phyloP scores from a whole-genome alignment of 2,797 vertebrate species.

The Pygocentrus nattereri region DNA sequence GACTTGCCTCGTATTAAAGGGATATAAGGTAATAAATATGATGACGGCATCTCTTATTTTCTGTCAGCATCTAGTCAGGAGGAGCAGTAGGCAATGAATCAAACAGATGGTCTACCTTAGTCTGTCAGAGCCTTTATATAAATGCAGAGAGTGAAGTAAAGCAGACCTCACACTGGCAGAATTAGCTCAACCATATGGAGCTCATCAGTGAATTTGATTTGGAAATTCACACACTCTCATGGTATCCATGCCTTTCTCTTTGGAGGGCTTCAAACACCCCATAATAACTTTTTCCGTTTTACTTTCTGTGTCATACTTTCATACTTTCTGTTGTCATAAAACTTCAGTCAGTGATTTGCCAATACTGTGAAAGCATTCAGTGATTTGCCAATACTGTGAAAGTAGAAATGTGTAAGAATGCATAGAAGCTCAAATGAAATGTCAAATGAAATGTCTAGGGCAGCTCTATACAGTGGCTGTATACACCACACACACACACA shows the following conservation, averaged over 20 bases:
- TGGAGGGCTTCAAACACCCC: too few species aligned
- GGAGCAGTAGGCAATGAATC: not conserved
- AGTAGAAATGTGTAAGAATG: too few species aligned
- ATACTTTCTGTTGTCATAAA: not conserved
- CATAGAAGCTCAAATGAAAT: too few species aligned
- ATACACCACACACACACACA: too few species aligned
- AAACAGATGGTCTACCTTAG: slow-evolving; percentile 2
- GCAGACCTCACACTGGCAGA: not conserved
- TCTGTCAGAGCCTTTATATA: not conserved
- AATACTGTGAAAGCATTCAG: not conserved
- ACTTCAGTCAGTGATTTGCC: not conserved
- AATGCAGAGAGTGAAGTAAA: not conserved
- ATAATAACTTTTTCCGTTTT: not conserved
- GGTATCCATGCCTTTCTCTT: not conserved
- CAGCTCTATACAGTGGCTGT: too few species aligned
- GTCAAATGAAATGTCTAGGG: too few species aligned
- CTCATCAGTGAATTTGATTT: slow-evolving; percentile 20
- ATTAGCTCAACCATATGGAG: slow-evolving; percentile 2
- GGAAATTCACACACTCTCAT: slow-evolving; percentile 16
- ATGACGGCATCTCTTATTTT: slow-evolving; percentile 9
- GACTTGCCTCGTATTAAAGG: slow-evolving; percentile 13
- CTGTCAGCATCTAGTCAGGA: not conserved
- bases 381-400: too few species aligned
- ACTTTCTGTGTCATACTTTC: not conserved
- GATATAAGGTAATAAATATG: slow-evolving; percentile 32